Conservation (phyloP, 2,888 invertebrate genomes). For the Crossocerus cetratus region DNA sequence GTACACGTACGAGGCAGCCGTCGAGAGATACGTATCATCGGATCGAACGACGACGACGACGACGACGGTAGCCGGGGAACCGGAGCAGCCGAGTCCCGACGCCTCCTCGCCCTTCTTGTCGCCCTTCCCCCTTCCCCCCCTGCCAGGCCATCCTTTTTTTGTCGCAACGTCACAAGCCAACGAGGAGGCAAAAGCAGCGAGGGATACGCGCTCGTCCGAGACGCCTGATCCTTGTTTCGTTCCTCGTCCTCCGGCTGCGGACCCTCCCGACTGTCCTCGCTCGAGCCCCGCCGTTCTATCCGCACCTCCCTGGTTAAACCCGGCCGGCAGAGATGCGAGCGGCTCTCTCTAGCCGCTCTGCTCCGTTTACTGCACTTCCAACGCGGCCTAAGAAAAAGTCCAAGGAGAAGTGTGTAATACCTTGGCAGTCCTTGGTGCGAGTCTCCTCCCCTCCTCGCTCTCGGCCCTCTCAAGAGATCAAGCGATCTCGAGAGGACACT, state of each 20-base stretch:
- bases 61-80: slow-evolving; percentile 52
- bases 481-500: slow-evolving; percentile 28
- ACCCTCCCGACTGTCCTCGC: too few relatives aligned
- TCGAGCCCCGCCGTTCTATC: neutral
- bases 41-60: slow-evolving; percentile 48
- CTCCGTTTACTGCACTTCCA: slow-evolving; percentile 43
- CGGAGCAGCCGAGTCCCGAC: slow-evolving; percentile 53
- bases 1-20: slow-evolving; percentile 30
- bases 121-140: slow-evolving; percentile 11
- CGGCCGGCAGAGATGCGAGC: too few relatives aligned
- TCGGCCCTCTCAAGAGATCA: too few relatives aligned
- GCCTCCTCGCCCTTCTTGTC: slow-evolving; percentile 44
- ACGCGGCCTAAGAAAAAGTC: slow-evolving; percentile 36
- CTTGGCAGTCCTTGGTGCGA: slow-evolving; percentile 5
- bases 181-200: slow-evolving; percentile 45
- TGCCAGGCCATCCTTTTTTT: slow-evolving; percentile 19
- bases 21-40: slow-evolving; percentile 55
- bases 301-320: too few relatives aligned
- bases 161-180: slow-evolving; percentile 47
- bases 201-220: slow-evolving; percentile 21
- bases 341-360: slow-evolving; percentile 21
- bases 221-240: slow-evolving; percentile 46
- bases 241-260: slow-evolving; percentile 36
- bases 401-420: slow-evolving; percentile 17
- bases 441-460: neutral